Evolutionary conservation across 2,888 invertebrate species (phyloP).

Genomic region (Tetragonisca angustula): DNA sequence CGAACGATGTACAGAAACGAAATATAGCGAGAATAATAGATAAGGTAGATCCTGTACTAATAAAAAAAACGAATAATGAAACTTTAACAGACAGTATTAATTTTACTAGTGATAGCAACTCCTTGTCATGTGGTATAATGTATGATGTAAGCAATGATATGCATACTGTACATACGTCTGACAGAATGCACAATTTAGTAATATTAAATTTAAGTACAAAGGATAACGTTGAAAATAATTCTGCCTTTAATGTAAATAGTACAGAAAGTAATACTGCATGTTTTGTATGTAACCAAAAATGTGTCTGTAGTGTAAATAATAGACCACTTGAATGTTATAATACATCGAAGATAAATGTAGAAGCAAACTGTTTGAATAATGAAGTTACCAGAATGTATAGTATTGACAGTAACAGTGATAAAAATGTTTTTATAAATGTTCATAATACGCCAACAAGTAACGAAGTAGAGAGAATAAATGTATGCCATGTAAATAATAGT

Average conservation of each 20-base stretch:
- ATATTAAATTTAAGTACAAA: slow-evolving; percentile 53
- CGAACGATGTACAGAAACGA: slow-evolving; percentile 42
- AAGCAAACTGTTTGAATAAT: slow-evolving; percentile 48
- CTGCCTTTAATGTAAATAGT: slow-evolving; percentile 40
- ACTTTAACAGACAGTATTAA: slow-evolving; percentile 80
- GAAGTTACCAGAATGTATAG: slow-evolving; percentile 67
- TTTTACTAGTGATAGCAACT: slow-evolving; percentile 77
- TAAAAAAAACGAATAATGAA: slow-evolving; percentile 75
- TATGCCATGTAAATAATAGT: slow-evolving; percentile 56
- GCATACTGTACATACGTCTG: slow-evolving; percentile 61
- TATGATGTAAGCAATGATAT: slow-evolving; percentile 72
- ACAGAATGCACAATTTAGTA: slow-evolving; percentile 56
- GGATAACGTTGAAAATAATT: slow-evolving; percentile 32
- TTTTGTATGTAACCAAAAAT: slow-evolving; percentile 33
- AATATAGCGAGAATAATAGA: slow-evolving; percentile 33
- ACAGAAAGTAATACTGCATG: slow-evolving; percentile 37
- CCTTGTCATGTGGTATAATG: slow-evolving; percentile 73
- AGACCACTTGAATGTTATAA: slow-evolving; percentile 26
- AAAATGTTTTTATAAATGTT: slow-evolving; percentile 43
- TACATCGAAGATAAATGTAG: slow-evolving; percentile 25
- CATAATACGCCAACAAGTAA: slow-evolving; percentile 33
- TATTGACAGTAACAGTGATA: slow-evolving; percentile 44
- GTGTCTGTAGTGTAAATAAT: slow-evolving; percentile 48
- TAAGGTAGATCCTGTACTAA: slow-evolving; percentile 54
- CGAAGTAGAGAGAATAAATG: slow-evolving; percentile 35